phyloP scores from a whole-genome alignment of 1,140 invertebrate genomes.

The Nephotettix cincticeps region DNA sequence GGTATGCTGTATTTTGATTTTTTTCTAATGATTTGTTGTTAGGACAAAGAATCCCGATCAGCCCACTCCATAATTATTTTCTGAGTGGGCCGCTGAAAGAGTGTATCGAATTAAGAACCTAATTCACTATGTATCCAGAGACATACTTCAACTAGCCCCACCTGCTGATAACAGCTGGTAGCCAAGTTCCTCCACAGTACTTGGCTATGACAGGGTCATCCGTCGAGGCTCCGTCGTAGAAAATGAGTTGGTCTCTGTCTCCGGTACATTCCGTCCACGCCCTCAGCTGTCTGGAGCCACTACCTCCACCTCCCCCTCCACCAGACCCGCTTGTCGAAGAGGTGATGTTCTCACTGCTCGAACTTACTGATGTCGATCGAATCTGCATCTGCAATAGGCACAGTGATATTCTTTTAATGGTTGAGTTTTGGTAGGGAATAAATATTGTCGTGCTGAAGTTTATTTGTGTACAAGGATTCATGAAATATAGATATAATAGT shows the following conservation, averaged over 20 bases:
- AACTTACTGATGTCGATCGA: slow-evolving; percentile 44
- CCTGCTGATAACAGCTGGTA: slow-evolving; percentile 70
- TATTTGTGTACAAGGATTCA: no score
- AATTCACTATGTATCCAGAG: no score
- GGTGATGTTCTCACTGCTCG: not conserved
- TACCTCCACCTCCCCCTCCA: slow-evolving; percentile 51
- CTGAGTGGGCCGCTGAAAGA: no score
- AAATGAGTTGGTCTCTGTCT: slow-evolving; percentile 77
- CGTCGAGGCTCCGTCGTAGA: slow-evolving; percentile 77
- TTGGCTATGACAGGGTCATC: slow-evolving; percentile 75
- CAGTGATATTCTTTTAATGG: no score
- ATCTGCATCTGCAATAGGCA: slow-evolving; percentile 64
- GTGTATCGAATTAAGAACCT: no score
- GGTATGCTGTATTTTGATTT: no score
- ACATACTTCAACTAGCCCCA: not conserved
- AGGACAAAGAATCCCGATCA: no score
- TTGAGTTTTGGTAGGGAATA: no score
- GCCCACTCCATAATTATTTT: no score
- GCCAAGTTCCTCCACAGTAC: slow-evolving; percentile 82
- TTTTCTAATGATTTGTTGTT: no score
- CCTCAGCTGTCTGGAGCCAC: slow-evolving; percentile 62
- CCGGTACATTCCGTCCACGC: slow-evolving; percentile 82
- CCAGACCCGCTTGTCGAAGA: slow-evolving; percentile 49
- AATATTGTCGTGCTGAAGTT: no score
- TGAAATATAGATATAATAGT: no score